Base-by-base conservation (phyloP, 2,888 invertebrate genomes). In the Leucoma salicis region DNA sequence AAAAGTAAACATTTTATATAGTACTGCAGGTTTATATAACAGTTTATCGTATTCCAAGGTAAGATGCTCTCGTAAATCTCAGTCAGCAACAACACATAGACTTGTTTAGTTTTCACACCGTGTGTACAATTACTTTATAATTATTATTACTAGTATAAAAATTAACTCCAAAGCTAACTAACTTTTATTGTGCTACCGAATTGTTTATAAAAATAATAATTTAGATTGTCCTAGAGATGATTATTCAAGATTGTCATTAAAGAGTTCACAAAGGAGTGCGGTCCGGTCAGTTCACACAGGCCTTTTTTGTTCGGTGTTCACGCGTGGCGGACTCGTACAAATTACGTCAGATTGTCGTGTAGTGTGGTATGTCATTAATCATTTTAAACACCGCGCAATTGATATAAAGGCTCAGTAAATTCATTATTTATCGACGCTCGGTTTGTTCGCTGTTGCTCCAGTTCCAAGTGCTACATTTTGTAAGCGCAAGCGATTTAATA, bases 331-430 rank as follows among this genome's bases (percentile, higher is more conserved):
- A 46, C 37, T 49, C 46, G 41, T 49, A 55, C 61, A 67, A 63
- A 65, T 69, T 61, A 52, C 51, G 38, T 48, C 39, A 43, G 59
- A 53, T 61, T 61, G 57, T 63, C 43, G 56, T 52, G 49, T 56
- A 53, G 46, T 53, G 50, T 58, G 50, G 31, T 46, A 35, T 35
- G 49, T 46, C 72, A 79, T 85, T 82, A 80, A 82, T 84, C 82
- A 82, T 74, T 69, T 63, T 67, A 63, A 74, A 67, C 66, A 70
- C 63, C 67, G 66, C 66, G 65, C 69, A 70, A 74, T 70, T 71
- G 66, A 64, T 66, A 70, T 74, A 79, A 77, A 78, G 73, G 74
- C 64, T 3, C 61, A 72, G 73, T 78, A 78, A 82, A 82, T 80
- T 75, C 74, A 71, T 73, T 80, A 76, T 78, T 81, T 80, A 78